These are phyloP conservation scores for Drosophila anomalata DNA, from an alignment of 2,888 invertebrate genomes.

Conservation along the genomic window DNA sequence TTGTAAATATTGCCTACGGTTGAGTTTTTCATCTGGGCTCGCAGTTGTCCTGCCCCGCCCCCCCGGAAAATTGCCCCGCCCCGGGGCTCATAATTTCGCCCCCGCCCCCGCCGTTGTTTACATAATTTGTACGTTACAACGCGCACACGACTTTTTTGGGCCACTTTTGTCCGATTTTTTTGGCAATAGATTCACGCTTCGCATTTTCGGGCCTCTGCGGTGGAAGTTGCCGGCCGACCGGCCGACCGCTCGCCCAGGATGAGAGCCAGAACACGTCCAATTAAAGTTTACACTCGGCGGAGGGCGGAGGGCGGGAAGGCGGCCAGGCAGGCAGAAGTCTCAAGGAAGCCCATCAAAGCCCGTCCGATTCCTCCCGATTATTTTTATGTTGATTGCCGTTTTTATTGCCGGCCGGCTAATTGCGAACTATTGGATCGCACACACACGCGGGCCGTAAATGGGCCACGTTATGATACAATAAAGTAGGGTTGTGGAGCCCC, in stretches of 20 bases:
- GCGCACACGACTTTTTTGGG: conserved; percentile 71
- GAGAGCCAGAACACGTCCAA: conserved; percentile 53
- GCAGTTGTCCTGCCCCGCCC: conserved; percentile 25
- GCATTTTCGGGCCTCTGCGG: conserved; percentile 49
- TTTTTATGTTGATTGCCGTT: conserved; percentile 79
- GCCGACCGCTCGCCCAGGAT: background rate
- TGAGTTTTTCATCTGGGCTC: conserved; percentile 72
- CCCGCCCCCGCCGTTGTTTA: conserved; percentile 59
- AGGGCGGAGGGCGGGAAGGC: no score
- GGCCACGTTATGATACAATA: conserved; percentile 65
- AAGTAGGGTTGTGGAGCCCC: conserved; percentile 69
- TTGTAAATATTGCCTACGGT: conserved; percentile 79
- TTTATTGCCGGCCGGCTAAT: conserved; percentile 68
- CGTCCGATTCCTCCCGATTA: conserved; percentile 60
- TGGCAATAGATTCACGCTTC: conserved; percentile 61
- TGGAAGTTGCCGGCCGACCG: conserved; percentile 55
- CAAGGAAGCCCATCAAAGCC: background rate
- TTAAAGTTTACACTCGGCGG: conserved; percentile 62
- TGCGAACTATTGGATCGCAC: conserved; percentile 71
- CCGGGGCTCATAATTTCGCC: conserved; percentile 69
- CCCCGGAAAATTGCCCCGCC: conserved; percentile 33
- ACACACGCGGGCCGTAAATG: conserved; percentile 9
- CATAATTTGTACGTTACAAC: conserved; percentile 79
- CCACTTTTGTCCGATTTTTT: conserved; percentile 67
- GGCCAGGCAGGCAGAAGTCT: no score